Conservation (phyloP, 2,113 vertebrate species). For the Ictalurus punctatus region DNA sequence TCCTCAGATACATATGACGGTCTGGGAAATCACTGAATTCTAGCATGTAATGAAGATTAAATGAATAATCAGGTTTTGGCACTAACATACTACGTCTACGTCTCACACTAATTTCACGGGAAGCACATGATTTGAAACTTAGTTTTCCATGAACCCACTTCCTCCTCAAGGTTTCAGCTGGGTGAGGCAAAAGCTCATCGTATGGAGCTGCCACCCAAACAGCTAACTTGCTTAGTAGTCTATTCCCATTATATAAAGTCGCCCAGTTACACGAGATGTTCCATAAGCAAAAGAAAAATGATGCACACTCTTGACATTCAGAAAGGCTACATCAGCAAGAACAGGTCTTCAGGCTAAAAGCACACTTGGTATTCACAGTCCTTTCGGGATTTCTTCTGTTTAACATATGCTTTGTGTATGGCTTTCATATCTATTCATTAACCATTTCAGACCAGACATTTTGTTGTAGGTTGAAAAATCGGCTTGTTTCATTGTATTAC, state of each 20-base stretch:
- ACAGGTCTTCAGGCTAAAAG: conserved; percentile 6
- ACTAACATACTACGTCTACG: background rate
- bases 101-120: background rate
- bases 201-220: background rate
- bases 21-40: background rate
- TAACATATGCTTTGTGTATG: background rate
- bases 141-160: background rate
- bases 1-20: background rate
- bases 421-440: background rate
- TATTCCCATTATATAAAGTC: background rate
- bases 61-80: background rate
- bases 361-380: background rate
- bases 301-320: conserved; percentile 34
- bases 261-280: background rate
- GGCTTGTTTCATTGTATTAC: background rate
- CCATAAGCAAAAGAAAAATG: background rate
- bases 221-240: background rate
- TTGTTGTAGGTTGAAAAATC: background rate
- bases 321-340: conserved; percentile 33
- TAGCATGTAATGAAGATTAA: background rate
- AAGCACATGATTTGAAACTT: background rate
- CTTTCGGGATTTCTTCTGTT: background rate
- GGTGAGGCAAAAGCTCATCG: background rate
- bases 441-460: background rate
- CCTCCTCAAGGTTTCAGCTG: background rate